Conservation (phyloP, 2,888 invertebrate genomes). For the Diplolepis rosae region DNA sequence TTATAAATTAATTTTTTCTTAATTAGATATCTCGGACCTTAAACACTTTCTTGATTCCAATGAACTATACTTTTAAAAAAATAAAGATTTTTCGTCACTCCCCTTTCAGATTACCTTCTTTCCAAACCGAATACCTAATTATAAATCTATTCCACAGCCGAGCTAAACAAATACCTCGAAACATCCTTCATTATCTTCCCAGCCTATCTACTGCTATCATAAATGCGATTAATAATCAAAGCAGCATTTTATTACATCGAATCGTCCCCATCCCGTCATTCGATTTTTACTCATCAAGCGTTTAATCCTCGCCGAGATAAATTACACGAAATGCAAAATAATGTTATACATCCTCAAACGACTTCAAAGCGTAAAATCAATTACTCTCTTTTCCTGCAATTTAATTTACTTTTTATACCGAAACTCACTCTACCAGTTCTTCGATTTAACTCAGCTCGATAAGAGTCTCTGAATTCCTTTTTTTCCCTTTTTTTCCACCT, state of each 20-base stretch:
- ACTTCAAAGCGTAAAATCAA: too few relatives aligned
- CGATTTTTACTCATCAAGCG: neutral
- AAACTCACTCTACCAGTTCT: constrained; percentile 6
- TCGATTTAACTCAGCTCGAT: neutral
- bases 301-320: neutral
- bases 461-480: neutral
- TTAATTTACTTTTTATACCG: neutral
- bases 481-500: neutral
- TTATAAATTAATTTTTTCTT: too few relatives aligned
- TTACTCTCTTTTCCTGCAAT: neutral
- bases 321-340: neutral
- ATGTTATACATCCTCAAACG: neutral
- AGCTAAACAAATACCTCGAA: neutral
- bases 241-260: constrained; percentile 7
- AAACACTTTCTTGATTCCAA: too few relatives aligned
- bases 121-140: neutral
- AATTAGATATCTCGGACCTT: too few relatives aligned
- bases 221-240: constrained; percentile 19
- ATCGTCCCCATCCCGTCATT: neutral
- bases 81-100: too few relatives aligned
- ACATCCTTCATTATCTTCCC: constrained; percentile 35
- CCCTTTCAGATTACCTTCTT: neutral
- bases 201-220: constrained; percentile 31
- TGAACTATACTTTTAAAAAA: too few relatives aligned
- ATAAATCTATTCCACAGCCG: neutral